Evolutionary conservation across 2,113 vertebrate species (phyloP).

Genomic region (Paraplagusia blochii): DNA sequence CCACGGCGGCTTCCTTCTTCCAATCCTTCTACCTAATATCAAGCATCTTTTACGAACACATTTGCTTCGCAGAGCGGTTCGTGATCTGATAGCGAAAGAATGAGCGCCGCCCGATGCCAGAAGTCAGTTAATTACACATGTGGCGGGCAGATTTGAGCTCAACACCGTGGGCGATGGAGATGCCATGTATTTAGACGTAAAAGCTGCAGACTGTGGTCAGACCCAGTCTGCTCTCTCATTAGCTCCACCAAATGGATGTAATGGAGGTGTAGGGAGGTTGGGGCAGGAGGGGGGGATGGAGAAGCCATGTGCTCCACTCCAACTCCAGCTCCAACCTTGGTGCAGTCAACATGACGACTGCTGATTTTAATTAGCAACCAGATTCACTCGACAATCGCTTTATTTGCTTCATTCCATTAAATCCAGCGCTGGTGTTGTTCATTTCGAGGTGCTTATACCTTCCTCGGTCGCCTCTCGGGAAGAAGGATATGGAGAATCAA

Average conservation of each 20-base stretch:
- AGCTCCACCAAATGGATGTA: constrained; percentile 59
- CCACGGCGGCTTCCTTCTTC: constrained; percentile 27
- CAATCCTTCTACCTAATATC: constrained; percentile 1
- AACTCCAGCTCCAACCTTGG: constrained; percentile 20
- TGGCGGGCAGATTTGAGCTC: constrained; percentile 70
- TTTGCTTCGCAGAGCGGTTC: constrained; percentile 41
- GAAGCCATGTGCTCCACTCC: constrained; percentile 43
- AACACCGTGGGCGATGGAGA: constrained; percentile 69
- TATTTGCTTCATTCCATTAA: constrained; percentile 50
- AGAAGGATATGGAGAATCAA: constrained; percentile 47
- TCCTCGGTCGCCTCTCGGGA: constrained; percentile 35
- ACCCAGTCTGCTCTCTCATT: constrained; percentile 65
- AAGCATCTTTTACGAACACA: constrained; percentile 19
- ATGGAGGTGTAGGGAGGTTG: constrained; percentile 35
- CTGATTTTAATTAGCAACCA: constrained; percentile 49
- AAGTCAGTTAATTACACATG: constrained; percentile 71
- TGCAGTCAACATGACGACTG: constrained; percentile 34
- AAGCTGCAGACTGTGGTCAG: constrained; percentile 67
- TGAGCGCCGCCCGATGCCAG: constrained; percentile 56
- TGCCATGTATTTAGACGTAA: constrained; percentile 68
- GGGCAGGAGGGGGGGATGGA: background rate
- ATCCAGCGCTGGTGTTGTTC: constrained; percentile 32
- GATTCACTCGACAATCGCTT: constrained; percentile 21
- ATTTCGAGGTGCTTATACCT: constrained; percentile 50
- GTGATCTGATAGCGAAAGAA: constrained; percentile 65